Percentiles rank a stretch among this genome's conserved stretches.
Evolutionary conservation across 1,140 invertebrate species (phyloP).

Genomic region (Coptotermes formosanus): DNA sequence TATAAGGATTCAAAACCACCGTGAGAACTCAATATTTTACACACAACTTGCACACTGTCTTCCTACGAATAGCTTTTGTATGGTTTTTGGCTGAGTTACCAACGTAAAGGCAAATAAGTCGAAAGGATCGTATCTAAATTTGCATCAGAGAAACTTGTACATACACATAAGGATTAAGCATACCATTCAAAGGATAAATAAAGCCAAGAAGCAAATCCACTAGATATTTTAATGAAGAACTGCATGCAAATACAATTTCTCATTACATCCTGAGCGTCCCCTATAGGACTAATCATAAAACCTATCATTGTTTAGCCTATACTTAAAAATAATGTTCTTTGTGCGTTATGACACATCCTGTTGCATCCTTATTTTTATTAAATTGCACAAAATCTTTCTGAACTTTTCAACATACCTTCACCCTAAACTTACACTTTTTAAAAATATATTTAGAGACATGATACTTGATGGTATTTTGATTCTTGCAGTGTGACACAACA

Average conservation of each 20-base stretch:
- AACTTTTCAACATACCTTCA: neutral
- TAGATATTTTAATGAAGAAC: neutral
- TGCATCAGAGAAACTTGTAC: too few species aligned
- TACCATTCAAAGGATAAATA: too few species aligned
- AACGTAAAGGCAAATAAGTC: too few species aligned
- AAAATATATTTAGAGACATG: neutral
- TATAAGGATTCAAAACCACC: too few species aligned
- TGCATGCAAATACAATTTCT: slow-evolving; percentile 3
- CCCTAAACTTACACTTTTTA: neutral
- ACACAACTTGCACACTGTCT: too few species aligned
- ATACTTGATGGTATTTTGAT: neutral
- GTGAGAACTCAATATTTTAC: too few species aligned
- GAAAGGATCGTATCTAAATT: too few species aligned
- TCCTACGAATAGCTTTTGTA: too few species aligned
- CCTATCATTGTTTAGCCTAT: neutral
- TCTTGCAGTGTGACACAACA: neutral
- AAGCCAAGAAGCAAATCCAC: neutral
- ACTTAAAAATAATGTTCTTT: neutral
- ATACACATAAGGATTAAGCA: too few species aligned
- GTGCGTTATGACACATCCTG: slow-evolving; percentile 1
- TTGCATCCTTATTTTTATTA: neutral
- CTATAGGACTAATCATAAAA: neutral
- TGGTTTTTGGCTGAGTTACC: too few species aligned
- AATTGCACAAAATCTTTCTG: neutral
- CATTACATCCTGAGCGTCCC: neutral